A percentile compares a stretch with the other conserved stretches of the same genome.
Evolutionary conservation across 2,113 vertebrate species (phyloP).

Genomic region (Heterotilapia buettikoferi): DNA sequence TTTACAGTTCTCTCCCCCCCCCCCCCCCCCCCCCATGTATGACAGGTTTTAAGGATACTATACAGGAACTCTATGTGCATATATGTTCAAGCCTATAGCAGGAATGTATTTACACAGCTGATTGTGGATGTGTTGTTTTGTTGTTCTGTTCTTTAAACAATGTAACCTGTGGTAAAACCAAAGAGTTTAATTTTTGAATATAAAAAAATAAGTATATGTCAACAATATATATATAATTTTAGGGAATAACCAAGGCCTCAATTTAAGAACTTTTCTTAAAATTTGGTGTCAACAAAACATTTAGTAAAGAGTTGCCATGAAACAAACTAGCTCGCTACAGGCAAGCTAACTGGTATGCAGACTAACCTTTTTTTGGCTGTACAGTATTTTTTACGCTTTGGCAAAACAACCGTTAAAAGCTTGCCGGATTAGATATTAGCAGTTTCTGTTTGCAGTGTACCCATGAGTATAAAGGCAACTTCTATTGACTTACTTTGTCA

Average conservation of each 20-base stretch:
- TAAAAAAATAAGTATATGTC: background rate
- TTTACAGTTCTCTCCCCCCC: too few species aligned
- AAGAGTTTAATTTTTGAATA: background rate
- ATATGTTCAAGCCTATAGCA: background rate
- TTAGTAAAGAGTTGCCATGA: background rate
- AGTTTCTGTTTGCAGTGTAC: background rate
- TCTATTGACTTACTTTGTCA: background rate
- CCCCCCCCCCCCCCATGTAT: background rate
- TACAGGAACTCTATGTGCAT: background rate
- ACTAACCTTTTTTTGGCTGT: background rate
- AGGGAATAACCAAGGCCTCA: background rate
- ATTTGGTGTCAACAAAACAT: background rate
- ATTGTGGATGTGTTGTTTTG: background rate
- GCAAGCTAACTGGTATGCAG: background rate
- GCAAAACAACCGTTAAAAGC: background rate
- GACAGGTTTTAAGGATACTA: background rate
- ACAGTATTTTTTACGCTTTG: background rate
- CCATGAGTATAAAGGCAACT: background rate
- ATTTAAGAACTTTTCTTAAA: background rate
- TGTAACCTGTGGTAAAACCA: background rate
- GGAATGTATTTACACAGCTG: background rate
- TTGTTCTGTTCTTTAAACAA: background rate
- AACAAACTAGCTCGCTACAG: background rate
- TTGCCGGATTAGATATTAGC: background rate
- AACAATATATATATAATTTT: background rate